These are phyloP conservation scores for Tillus elongatus DNA, from an alignment of 2,888 invertebrate genomes.

Conservation along the genomic window DNA sequence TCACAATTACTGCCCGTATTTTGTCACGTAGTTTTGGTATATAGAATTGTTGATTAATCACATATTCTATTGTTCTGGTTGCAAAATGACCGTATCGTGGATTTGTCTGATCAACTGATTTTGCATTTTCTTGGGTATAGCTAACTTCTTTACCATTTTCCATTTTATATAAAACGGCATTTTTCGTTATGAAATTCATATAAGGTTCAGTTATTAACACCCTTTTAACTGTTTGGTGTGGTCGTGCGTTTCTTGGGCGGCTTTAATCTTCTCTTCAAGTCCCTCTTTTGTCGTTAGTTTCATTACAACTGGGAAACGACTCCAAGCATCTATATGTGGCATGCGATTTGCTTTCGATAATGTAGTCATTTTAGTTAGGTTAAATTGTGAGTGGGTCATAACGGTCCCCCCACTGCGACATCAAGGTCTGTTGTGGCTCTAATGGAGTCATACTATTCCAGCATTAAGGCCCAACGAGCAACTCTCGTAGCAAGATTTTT, in stretches of 20 bases:
- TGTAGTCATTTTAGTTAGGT: too few relatives aligned
- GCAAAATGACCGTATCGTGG: conserved; percentile 21
- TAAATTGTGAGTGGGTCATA: too few relatives aligned
- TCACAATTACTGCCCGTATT: too few relatives aligned
- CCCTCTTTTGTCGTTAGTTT: conserved; percentile 6
- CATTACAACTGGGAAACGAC: conserved; percentile 13
- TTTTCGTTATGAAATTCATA: conserved; percentile 18
- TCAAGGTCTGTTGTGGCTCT: conserved; percentile 24
- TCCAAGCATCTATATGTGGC: conserved; percentile 17
- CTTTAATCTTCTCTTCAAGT: conserved; percentile 9
- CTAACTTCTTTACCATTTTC: conserved; percentile 14
- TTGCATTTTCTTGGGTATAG: too few relatives aligned
- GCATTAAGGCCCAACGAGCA: conserved; percentile 20
- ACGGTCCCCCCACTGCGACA: too few relatives aligned
- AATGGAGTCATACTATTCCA: conserved; percentile 24
- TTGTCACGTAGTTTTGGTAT: too few relatives aligned
- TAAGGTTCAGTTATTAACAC: conserved; percentile 10
- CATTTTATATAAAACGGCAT: conserved; percentile 14
- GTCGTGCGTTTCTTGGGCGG: conserved; percentile 14
- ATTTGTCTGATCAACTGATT: conserved; percentile 15
- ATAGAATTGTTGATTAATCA: conserved; percentile 18
- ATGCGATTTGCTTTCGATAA: too few relatives aligned
- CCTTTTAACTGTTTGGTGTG: conserved; percentile 16
- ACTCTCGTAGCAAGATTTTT: too few relatives aligned
- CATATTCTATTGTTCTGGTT: conserved; percentile 18